A percentile compares a stretch with the other conserved stretches of the same genome.
phyloP scores from a whole-genome alignment of 2,888 invertebrate genomes.

The Hermodice carunculata region DNA sequence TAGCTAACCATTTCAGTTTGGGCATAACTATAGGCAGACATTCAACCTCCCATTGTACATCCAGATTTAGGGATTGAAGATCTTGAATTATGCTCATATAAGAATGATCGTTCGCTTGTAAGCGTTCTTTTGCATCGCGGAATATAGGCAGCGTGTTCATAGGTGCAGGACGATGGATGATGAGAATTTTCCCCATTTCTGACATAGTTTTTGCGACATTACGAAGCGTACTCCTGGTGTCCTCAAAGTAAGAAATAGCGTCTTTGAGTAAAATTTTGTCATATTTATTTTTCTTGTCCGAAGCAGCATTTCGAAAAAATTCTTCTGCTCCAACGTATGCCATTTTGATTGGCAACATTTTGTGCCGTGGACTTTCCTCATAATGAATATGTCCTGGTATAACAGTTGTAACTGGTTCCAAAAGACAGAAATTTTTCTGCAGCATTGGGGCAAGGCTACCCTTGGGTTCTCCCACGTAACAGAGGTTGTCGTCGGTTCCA shows the following conservation, averaged over 20 bases:
- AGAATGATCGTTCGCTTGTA: slow-evolving; percentile 56
- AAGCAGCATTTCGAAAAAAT: slow-evolving; percentile 48
- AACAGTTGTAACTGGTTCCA: slow-evolving; percentile 57
- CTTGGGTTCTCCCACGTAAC: slow-evolving; percentile 62
- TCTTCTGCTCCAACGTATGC: slow-evolving; percentile 63
- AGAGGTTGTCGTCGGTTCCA: slow-evolving; percentile 58
- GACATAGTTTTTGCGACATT: slow-evolving; percentile 55
- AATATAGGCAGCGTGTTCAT: slow-evolving; percentile 63
- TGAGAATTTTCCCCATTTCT: slow-evolving; percentile 53
- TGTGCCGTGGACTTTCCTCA: slow-evolving; percentile 48
- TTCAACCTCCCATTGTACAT: slow-evolving; percentile 66
- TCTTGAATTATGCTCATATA: slow-evolving; percentile 60
- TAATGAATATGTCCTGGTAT: slow-evolving; percentile 63
- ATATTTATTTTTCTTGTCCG: slow-evolving; percentile 38
- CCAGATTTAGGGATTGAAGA: slow-evolving; percentile 51
- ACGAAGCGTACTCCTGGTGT: slow-evolving; percentile 51
- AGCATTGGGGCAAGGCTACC: slow-evolving; percentile 56
- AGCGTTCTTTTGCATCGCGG: slow-evolving; percentile 51
- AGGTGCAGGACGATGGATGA: slow-evolving; percentile 58
- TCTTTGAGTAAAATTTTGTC: slow-evolving; percentile 63
- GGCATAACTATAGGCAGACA: slow-evolving; percentile 57
- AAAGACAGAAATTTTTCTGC: slow-evolving; percentile 56
- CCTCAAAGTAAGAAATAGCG: slow-evolving; percentile 55
- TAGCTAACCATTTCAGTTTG: slow-evolving; percentile 61
- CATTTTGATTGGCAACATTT: slow-evolving; percentile 51